phyloP scores from a whole-genome alignment of 1,140 invertebrate genomes.

The Anastatus disparis region DNA sequence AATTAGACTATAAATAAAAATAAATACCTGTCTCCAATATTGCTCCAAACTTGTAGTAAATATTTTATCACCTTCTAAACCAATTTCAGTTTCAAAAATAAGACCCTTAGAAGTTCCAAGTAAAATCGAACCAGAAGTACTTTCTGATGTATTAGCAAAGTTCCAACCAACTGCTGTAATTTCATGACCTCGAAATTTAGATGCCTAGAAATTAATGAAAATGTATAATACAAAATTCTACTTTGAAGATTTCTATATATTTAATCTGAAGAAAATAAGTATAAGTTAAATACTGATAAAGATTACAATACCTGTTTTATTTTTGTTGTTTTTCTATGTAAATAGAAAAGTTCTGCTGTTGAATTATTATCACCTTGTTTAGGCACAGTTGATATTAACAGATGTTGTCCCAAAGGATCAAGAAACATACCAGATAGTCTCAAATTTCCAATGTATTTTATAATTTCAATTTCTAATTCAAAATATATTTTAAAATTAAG shows the following conservation, averaged over 20 bases:
- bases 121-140: conserved; percentile 81
- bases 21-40: conserved; percentile 86
- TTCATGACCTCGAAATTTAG: conserved; percentile 82
- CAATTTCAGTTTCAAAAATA: conserved; percentile 92
- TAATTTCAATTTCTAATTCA: conserved; percentile 70
- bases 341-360: conserved; percentile 81
- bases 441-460: conserved; percentile 72
- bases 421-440: conserved; percentile 81
- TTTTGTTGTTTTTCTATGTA: conserved; percentile 76
- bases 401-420: conserved; percentile 87
- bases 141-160: conserved; percentile 77
- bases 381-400: conserved; percentile 79
- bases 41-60: conserved; percentile 81
- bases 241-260: too few species aligned
- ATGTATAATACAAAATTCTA: too few species aligned
- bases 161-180: conserved; percentile 94
- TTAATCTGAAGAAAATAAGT: too few species aligned
- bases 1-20: not conserved
- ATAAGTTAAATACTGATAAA: too few species aligned
- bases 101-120: conserved; percentile 90
- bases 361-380: conserved; percentile 71
- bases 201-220: conserved; percentile 55
- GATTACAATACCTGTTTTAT: conserved; percentile 66
- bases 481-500: too few species aligned
- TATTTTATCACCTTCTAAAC: conserved; percentile 82